These are phyloP conservation scores for Octomys mimax DNA, from an alignment of 2,797 vertebrate species.

Conservation along the genomic window DNA sequence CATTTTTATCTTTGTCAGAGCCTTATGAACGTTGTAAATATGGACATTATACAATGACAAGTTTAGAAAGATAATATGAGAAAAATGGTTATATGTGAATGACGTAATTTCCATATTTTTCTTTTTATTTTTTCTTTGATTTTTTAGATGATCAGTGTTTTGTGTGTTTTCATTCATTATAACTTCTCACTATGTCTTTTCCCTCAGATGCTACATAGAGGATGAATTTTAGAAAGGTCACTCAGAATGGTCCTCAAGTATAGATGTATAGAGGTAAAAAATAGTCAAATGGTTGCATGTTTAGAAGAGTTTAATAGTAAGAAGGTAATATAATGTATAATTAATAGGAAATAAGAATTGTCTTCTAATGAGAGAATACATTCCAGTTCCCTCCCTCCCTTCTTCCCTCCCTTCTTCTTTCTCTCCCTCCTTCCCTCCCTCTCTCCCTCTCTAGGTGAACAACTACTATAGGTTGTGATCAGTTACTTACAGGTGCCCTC, in stretches of 20 bases:
- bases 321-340: no score
- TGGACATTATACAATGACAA: neutral
- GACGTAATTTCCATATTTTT: neutral
- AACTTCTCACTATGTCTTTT: neutral
- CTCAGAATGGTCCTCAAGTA: neutral
- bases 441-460: neutral
- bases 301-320: neutral
- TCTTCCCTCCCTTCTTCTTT: neutral
- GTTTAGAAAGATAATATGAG: neutral
- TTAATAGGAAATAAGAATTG: neutral
- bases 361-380: no score
- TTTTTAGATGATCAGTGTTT: neutral
- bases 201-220: neutral
- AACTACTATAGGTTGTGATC: neutral
- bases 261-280: neutral
- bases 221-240: neutral
- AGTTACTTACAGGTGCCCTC: neutral
- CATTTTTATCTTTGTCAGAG: neutral
- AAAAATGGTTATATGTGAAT: neutral
- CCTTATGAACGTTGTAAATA: neutral
- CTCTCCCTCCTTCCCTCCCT: neutral
- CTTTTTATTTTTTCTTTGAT: neutral
- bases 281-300: neutral
- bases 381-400: neutral
- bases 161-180: neutral